Percentiles rank a stretch among this genome's conserved stretches.
phyloP scores from a whole-genome alignment of 2,888 invertebrate genomes.

The Gortyna flavago region DNA sequence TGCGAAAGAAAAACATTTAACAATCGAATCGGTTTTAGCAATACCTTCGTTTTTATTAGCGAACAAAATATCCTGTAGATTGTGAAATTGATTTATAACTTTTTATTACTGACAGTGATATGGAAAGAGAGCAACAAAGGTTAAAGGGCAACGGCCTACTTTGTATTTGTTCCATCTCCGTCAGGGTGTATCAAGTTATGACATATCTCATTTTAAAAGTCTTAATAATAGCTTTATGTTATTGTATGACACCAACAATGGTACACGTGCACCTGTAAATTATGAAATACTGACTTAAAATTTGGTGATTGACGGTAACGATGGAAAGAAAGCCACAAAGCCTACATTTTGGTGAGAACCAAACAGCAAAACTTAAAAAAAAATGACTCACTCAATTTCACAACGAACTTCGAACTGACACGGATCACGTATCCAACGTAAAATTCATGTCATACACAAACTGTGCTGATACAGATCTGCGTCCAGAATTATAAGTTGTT shows the following conservation, averaged over 20 bases:
- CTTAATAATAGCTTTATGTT: no score
- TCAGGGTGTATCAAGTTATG: no score
- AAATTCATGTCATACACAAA: constrained; percentile 52
- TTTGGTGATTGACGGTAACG: not conserved
- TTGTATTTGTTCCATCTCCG: no score
- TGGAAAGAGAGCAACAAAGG: not conserved
- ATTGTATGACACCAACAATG: no score
- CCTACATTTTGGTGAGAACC: not conserved
- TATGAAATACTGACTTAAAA: not conserved
- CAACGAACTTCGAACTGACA: constrained; percentile 26
- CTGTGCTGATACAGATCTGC: constrained; percentile 56
- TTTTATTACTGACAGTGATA: not conserved
- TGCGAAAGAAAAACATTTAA: not conserved
- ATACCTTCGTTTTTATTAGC: not conserved
- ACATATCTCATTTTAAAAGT: no score
- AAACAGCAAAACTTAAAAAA: not conserved
- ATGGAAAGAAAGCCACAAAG: not conserved
- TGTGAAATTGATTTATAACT: no score
- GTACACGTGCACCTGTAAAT: no score
- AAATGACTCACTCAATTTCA: constrained; percentile 14
- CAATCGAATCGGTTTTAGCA: not conserved
- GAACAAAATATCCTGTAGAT: not conserved
- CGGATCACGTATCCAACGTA: constrained; percentile 31
- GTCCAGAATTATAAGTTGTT: constrained; percentile 64
- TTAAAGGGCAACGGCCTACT: no score